Evolutionary conservation across 2,113 vertebrate species (phyloP).

Genomic region (Platichthys stellatus): DNA sequence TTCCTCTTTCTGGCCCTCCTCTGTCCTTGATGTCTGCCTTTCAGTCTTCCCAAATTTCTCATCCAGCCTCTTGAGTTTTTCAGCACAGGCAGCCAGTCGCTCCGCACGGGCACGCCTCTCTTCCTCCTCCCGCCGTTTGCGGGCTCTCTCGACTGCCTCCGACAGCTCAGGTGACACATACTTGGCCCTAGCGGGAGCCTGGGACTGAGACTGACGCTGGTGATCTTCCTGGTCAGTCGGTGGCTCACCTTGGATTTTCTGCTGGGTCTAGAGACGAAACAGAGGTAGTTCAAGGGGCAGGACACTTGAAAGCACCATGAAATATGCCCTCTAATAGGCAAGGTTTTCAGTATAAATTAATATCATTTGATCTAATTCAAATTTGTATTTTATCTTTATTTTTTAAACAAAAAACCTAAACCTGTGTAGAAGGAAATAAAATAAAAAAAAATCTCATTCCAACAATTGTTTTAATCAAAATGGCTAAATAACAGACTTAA

Average conservation of each 20-base stretch:
- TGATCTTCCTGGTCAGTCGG: constrained; percentile 89
- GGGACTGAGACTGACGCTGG: constrained; percentile 66
- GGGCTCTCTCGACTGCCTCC: constrained; percentile 93
- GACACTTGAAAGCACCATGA: too few relatives aligned
- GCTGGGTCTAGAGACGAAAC: constrained; percentile 55
- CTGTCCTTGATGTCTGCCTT: constrained; percentile 82
- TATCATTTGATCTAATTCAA: too few relatives aligned
- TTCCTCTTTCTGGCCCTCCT: constrained; percentile 81
- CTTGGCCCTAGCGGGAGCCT: constrained; percentile 85
- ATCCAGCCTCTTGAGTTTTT: constrained; percentile 96
- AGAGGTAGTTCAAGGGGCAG: neutral
- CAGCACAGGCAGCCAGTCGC: constrained; percentile 93
- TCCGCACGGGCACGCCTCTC: constrained; percentile 93
- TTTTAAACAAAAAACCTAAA: too few relatives aligned
- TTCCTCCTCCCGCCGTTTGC: constrained; percentile 92
- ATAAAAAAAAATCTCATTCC: too few relatives aligned
- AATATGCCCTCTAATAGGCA: too few relatives aligned
- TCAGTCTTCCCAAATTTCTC: constrained; percentile 93
- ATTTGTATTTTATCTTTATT: too few relatives aligned
- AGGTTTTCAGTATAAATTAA: too few relatives aligned
- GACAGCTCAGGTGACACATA: constrained; percentile 92
- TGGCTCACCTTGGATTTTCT: constrained; percentile 88
- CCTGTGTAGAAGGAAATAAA: too few relatives aligned
- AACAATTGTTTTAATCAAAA: too few relatives aligned
- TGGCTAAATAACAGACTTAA: too few relatives aligned